These are phyloP conservation scores for Dinoponera quadriceps DNA, from an alignment of 1,140 invertebrate species.

Conservation along the genomic window DNA sequence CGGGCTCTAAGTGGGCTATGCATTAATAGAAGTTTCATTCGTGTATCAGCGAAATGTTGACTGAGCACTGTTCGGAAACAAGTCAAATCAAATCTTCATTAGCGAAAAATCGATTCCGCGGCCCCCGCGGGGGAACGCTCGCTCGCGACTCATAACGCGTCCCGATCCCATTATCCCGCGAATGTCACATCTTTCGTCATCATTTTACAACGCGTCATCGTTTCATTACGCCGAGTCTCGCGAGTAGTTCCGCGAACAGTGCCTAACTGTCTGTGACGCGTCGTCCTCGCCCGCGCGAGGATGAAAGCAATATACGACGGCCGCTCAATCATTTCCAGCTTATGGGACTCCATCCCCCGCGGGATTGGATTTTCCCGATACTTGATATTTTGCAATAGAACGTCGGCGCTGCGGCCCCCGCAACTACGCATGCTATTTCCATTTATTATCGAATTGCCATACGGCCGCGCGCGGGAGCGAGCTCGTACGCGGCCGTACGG, in stretches of 20 bases:
- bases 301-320: conserved; percentile 77
- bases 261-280: conserved; percentile 72
- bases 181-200: conserved; percentile 29
- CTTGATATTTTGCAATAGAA: conserved; percentile 64
- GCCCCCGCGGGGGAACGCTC: not conserved
- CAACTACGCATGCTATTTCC: conserved; percentile 64
- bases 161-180: not conserved
- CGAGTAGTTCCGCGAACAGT: conserved; percentile 61
- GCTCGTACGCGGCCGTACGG: conserved; percentile 7
- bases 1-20: too few species aligned
- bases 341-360: conserved; percentile 65
- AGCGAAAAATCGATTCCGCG: not conserved
- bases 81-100: not conserved
- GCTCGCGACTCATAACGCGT: not conserved
- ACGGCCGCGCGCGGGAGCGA: too few species aligned
- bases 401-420: conserved; percentile 19
- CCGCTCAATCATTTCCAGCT: conserved; percentile 83
- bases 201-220: conserved; percentile 12
- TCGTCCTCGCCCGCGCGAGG: conserved; percentile 41
- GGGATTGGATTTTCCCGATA: conserved; percentile 78
- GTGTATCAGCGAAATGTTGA: not conserved
- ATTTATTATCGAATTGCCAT: conserved; percentile 71
- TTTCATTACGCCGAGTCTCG: conserved; percentile 63
- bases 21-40: not conserved
- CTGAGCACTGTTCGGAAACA: not conserved